Conservation (phyloP, 2,888 invertebrate species). For the Plebejus anna region DNA sequence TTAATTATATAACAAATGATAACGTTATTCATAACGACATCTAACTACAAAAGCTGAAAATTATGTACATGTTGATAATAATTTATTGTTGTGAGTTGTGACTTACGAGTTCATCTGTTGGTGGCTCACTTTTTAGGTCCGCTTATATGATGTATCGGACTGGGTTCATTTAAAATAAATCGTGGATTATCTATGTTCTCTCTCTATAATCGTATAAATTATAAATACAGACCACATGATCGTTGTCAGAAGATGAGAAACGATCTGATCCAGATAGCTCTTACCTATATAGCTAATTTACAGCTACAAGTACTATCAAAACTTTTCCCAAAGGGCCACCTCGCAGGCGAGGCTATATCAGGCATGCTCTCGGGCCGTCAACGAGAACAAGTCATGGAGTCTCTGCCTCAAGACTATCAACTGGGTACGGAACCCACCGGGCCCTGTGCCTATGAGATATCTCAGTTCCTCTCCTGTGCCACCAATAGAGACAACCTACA, state of each 20-base stretch:
- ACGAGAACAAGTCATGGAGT: slow-evolving; percentile 53
- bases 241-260: too few relatives aligned
- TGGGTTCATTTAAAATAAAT: too few relatives aligned
- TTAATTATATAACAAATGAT: too few relatives aligned
- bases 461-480: slow-evolving; percentile 96
- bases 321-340: slow-evolving; percentile 84
- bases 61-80: not conserved
- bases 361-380: slow-evolving; percentile 56
- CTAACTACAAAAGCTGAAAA: not conserved
- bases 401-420: slow-evolving; percentile 60
- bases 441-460: slow-evolving; percentile 95
- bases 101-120: not conserved
- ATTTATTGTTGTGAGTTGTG: too few relatives aligned
- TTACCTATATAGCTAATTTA: not conserved
- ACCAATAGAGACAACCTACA: slow-evolving; percentile 89
- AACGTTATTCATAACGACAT: not conserved
- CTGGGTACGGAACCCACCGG: slow-evolving; percentile 78
- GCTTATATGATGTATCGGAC: too few relatives aligned
- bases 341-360: slow-evolving; percentile 92
- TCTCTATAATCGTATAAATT: too few relatives aligned
- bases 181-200: too few relatives aligned
- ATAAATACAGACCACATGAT: too few relatives aligned
- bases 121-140: too few relatives aligned
- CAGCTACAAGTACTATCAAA: not conserved
- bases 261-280: too few relatives aligned